Evolutionary conservation across 2,113 vertebrate species (phyloP), one percentile per base, ranked within the genome.

Genomic region (Charina bottae): DNA sequence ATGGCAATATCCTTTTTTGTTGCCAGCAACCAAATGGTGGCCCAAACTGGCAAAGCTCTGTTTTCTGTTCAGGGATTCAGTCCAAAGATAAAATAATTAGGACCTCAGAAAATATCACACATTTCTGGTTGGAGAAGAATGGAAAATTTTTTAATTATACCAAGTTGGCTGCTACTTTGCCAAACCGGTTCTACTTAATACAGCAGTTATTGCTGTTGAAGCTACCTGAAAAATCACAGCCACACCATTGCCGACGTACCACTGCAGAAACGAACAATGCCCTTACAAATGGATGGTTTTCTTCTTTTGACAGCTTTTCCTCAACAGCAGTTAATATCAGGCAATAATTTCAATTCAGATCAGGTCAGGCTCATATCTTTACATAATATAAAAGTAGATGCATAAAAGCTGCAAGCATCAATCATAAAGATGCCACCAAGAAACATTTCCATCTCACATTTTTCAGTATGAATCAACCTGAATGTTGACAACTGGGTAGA

Each of bases 91-190:
- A 83, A 93, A 59, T 95, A 93, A 93, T 94, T 88, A 19, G 78
- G 91, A 86, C n/a, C 87, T 68, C 17, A 84, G 87, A 89, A 24
- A 53, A 60, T 93, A 94, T 91, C 90, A 68, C 33, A 59, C 88
- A 55, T 90, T 92, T 88, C 12, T 62, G 23, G 92, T 23, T 28
- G 46, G 49, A 94, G 91, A 93, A 94, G 78, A 85, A 88, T 72
- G 87, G 90, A 95, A 95, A 91, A 85, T 72, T 89, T 72, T 89
- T 84, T 92, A 93, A 94, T 95, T 89, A 93, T 83, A 93, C 24
- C 19, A 1, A 93, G 2, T 42, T 91, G 49, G 33, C 55, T 78
- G 90, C 83, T 89, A 93, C 85, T 95, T 89, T 83, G 53, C 60
- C 90, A 53, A 93, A 95, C 33, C 3, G 86, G 90, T 62, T 93